Percentiles rank a stretch among this genome's conserved stretches.
Conservation (phyloP, 2,797 vertebrate species). For the Cuniculus paca region DNA sequence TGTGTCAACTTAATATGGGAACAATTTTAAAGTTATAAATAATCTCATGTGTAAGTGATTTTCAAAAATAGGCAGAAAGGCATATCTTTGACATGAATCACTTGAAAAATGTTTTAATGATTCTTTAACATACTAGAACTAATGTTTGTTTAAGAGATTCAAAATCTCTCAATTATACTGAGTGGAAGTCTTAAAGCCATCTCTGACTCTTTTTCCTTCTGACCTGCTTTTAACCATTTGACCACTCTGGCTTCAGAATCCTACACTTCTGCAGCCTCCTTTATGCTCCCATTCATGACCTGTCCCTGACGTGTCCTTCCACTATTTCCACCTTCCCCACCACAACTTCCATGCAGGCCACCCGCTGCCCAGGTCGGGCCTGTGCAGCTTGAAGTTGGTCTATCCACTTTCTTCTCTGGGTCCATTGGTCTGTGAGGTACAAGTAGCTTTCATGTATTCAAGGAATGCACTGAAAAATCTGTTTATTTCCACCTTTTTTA, state of each 20-base stretch:
- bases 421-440: rapidly evolving
- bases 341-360: background rate
- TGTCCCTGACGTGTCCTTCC: background rate
- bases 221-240: background rate
- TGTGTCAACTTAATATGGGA: background rate
- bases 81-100: constrained; percentile 2
- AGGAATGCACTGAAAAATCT: background rate
- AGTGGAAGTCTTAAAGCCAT: background rate
- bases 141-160: background rate
- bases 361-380: background rate
- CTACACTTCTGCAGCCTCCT: background rate
- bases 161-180: background rate
- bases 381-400: background rate
- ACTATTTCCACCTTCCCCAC: background rate
- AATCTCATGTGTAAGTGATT: background rate
- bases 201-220: background rate
- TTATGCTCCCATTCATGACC: background rate
- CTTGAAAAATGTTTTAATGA: constrained; percentile 34
- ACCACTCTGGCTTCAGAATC: background rate
- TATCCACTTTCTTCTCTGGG: background rate
- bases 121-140: background rate
- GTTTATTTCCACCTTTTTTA: background rate
- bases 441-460: background rate
- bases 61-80: constrained; percentile 29
- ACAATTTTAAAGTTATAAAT: constrained; percentile 43